Conservation (phyloP, 1,140 invertebrate species). For the Papilio glaucus region DNA sequence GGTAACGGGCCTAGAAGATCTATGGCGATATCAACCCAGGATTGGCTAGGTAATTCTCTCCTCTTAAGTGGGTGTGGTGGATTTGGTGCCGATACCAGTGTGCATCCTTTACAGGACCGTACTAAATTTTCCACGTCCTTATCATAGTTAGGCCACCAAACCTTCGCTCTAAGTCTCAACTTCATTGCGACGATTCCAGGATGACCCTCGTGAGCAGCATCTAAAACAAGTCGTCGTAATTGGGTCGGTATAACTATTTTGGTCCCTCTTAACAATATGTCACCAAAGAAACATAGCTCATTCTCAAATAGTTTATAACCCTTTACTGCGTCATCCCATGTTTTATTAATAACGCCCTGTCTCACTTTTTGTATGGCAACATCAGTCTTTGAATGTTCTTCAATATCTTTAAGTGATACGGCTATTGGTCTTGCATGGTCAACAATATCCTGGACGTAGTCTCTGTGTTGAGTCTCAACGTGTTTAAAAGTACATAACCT, state of each 20-base stretch:
- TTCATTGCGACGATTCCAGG: slow-evolving; percentile 78
- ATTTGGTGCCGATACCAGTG: slow-evolving; percentile 39
- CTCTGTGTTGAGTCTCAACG: too few species aligned
- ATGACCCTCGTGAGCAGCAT: slow-evolving; percentile 78
- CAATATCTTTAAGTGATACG: slow-evolving; percentile 39
- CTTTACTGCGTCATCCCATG: slow-evolving; percentile 43
- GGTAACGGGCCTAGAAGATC: too few species aligned
- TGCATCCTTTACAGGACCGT: slow-evolving; percentile 76
- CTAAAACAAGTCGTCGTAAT: slow-evolving; percentile 48
- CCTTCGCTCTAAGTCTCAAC: slow-evolving; percentile 37
- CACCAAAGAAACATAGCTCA: slow-evolving; percentile 46
- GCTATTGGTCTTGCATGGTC: slow-evolving; percentile 33
- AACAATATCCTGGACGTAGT: slow-evolving; percentile 37
- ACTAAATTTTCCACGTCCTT: slow-evolving; percentile 70
- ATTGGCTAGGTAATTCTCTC: slow-evolving; percentile 38
- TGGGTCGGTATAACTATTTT: slow-evolving; percentile 51
- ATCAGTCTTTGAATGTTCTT: slow-evolving; percentile 34
- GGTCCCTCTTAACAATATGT: slow-evolving; percentile 44
- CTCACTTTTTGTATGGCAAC: slow-evolving; percentile 43
- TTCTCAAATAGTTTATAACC: slow-evolving; percentile 44
- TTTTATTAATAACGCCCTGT: slow-evolving; percentile 41
- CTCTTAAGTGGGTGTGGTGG: slow-evolving; percentile 43
- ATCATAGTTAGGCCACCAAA: slow-evolving; percentile 75
- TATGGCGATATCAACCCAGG: too few species aligned
- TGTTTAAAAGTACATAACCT: slow-evolving; percentile 41